Evolutionary conservation across 1,140 invertebrate species (phyloP), one percentile per base, ranked within the genome.

Genomic region (Formica selysi): DNA sequence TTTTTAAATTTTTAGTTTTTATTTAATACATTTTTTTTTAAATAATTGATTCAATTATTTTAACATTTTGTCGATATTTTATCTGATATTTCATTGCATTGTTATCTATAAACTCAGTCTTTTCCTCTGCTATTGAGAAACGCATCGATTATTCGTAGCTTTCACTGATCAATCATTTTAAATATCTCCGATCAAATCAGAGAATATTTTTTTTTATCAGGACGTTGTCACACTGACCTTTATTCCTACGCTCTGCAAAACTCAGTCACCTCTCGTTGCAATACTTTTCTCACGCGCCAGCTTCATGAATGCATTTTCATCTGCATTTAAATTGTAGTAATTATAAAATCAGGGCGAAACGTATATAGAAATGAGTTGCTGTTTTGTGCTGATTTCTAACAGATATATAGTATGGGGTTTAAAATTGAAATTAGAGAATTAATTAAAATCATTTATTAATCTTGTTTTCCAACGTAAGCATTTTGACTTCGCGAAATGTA

Each of bases 131-230:
- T 16, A 38, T 73, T 32, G 54, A 44, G 38, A 62, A 61, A 73
- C 79, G 36, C 54, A 38, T 48, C 54, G 54, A 61, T 62, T 74
- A 44, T 36, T 61, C 26, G 38, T n/a, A 54, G 54, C 38, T 90
- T 90, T 90, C 86, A 90, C 89, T 88, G 89, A 90, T 90, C 89
- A 57, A 90, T 90, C 86, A 81, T 38, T 36, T 76, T 36, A 57
- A 62, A 61, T 57, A 51, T 76, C 26, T 11, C 88, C 74, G 80
- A 62, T 81, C 59, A 68, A 62, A 65, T 67, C 48, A 32, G 57
- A 70, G 86, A 85, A 57, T 65, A 48, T 64, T 80, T 90, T 89
- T 85, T 80, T 85, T 85, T 71, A 59, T 29, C 74, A 13, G 61
- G 74, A 38, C 76, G 79, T 80, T 62, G 44, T 90, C 78, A 85